Evolutionary conservation across 2,888 invertebrate genomes (phyloP), one percentile per base, ranked within the genome.

Genomic region (Drosophila parthenogenetica): DNA sequence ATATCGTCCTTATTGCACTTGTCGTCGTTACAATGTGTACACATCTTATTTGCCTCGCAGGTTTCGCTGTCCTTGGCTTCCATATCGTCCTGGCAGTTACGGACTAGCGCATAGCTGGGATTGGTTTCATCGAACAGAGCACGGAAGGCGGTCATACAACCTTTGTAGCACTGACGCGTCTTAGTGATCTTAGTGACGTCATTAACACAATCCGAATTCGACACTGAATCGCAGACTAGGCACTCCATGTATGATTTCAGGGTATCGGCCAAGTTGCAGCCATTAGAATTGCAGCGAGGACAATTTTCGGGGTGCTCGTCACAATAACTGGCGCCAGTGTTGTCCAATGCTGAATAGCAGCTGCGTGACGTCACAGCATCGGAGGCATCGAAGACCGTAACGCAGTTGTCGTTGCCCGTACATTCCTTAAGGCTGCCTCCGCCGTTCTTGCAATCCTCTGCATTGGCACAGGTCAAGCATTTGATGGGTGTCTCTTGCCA

Each of bases 241-340:
- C 91, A 92, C 2, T 90, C 82, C 0, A 91, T 75, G 50, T 90
- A 92, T 0, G 86, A 79, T 1, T 63, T 50, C 0, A 81, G 48
- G 2, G 67, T 74, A 5, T 64, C 60, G 17, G 92, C 91, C 10
- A 63, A 51, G 58, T 92, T 92, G 69, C 91, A 92, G 29, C 83
- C 87, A 40, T 91, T 91, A 5, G 92, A 91, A 39, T 90, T 91
- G 59, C 91, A 92, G 25, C 84, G 85, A 1, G 84, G 83, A 58
- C 91, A 92, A 3, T 71, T 80, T 0, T 71, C 68, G 0, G 77
- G 69, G 29, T 85, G 71, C 1, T n/a, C 49, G 0, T 86, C 83
- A 43, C 92, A 92, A 22, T 81, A 87, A 3, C 7, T 45, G 7
- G 67, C 50, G 1, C 57, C 64, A 2, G 69, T 65, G 2, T 61